A percentile compares a stretch with the other conserved stretches of the same genome.
phyloP scores from a whole-genome alignment of 1,140 invertebrate species.

The Teleogryllus occipitalis region DNA sequence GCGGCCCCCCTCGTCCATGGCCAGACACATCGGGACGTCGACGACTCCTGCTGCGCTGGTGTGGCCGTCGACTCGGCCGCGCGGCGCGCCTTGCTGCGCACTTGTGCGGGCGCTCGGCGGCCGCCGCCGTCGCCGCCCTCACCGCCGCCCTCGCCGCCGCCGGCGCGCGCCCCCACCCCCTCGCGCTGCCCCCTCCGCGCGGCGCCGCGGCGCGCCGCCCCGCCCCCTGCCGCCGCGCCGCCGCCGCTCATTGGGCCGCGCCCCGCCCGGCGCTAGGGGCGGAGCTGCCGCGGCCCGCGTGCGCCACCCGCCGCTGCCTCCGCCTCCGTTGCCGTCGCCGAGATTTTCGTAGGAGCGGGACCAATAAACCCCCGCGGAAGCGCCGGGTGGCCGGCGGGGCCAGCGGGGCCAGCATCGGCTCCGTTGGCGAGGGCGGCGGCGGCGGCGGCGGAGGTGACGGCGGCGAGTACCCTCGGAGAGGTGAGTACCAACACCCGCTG shows the following conservation, averaged over 20 bases:
- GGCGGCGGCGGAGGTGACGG: background rate
- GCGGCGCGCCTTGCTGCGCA: background rate
- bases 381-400: no score
- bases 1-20: constrained; percentile 28
- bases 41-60: background rate
- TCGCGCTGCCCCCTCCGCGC: no score
- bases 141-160: background rate
- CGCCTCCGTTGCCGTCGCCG: background rate
- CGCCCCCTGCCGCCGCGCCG: background rate
- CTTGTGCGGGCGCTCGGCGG: background rate
- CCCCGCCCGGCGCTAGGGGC: background rate
- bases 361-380: background rate
- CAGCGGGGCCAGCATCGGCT: no score
- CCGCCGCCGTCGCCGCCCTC: background rate
- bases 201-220: no score
- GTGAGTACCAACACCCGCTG: background rate
- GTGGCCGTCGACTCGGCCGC: background rate
- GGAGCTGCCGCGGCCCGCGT: background rate
- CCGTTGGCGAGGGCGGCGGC: background rate
- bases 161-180: background rate
- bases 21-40: constrained; percentile 27
- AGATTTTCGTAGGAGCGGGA: background rate
- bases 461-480: background rate
- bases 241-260: background rate
- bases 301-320: background rate